Percentiles rank a stretch among this genome's conserved stretches.
These are phyloP conservation scores for Ochropleura leucogaster DNA, from an alignment of 2,888 invertebrate species.

Conservation along the genomic window DNA sequence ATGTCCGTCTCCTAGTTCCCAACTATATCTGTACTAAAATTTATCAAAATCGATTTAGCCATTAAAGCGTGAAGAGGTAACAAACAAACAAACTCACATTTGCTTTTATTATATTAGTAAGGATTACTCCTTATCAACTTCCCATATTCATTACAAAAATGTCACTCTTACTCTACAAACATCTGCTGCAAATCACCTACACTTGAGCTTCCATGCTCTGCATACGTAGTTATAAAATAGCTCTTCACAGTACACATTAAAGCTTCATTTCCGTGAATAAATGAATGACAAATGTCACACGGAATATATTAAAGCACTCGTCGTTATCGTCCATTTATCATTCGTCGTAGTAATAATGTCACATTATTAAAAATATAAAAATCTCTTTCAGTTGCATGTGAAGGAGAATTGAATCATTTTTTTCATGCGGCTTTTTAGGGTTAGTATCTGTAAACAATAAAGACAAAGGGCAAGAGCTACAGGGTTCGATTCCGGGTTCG, in stretches of 20 bases:
- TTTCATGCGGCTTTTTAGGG: not conserved
- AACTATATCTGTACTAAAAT: too few species aligned
- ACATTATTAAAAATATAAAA: constrained; percentile 17
- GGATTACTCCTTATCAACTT: not conserved
- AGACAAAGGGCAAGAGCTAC: not conserved
- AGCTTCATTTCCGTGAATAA: constrained; percentile 36
- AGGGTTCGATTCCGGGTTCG: not conserved
- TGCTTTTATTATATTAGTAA: too few species aligned
- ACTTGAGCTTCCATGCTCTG: not conserved
- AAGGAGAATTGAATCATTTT: not conserved
- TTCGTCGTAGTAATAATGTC: constrained; percentile 47
- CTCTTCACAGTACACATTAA: constrained; percentile 7
- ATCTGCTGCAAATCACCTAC: constrained; percentile 29
- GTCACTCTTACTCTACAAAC: not conserved
- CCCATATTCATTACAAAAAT: not conserved
- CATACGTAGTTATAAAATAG: constrained; percentile 19
- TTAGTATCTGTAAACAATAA: not conserved
- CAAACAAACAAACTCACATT: too few species aligned
- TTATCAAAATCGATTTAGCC: too few species aligned
- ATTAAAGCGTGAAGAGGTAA: too few species aligned
- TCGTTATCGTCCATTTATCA: constrained; percentile 59
- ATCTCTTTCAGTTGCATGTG: constrained; percentile 26
- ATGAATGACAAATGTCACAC: constrained; percentile 49
- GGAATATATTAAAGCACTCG: constrained; percentile 40
- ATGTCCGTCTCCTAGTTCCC: too few species aligned